Evolutionary conservation across 1,140 invertebrate genomes (phyloP), one percentile per base, ranked within the genome.

Genomic region (Caenorhabditis tropicalis): DNA sequence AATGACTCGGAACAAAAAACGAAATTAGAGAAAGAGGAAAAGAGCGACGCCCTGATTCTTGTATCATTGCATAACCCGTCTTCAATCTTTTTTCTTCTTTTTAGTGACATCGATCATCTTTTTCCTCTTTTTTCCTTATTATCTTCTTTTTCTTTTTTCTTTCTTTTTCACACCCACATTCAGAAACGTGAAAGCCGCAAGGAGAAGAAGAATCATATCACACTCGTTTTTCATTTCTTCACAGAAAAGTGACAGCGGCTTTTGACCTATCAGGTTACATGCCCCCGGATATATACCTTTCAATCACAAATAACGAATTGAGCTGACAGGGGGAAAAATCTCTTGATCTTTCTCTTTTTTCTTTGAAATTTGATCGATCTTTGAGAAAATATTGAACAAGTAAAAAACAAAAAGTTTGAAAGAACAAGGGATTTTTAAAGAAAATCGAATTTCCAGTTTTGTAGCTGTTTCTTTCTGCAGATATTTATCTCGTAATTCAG

Each of bases 111-210:
- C 53, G 21, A 58, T 58, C 53, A 58, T 58, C 53, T 16, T 6
- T 58, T 31, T 58, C 24, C 53, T 29, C 53, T 29, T 58, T 29
- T 16, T n/a, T 31, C 29, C 16, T 29, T 58, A n/a, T n/a, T n/a
- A n/a, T n/a, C n/a, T 16, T 24, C 24, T n/a, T 16, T 24, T 27
- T 58, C n/a, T 12, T n/a, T 12, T 58, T 16, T 12, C 29, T 29
- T n/a, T 31, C 53, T 29, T 58, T 58, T 58, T 58, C 53, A 58
- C 53, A 58, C 53, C 53, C 53, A 58, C 53, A 58, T 24, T 58
- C 21, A 31, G 29, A 58, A 58, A 29, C 53, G 53, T 58, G 53
- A 58, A 58, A 58, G 21, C 53, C 53, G 24, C 53, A 58, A 58
- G 29, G 12, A 58, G 29, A 58, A 58, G 53, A 58, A 58, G 53